Evolutionary conservation across 2,113 vertebrate species (phyloP), one percentile per base, ranked within the genome.

Genomic region (Mormyrus lacerda): DNA sequence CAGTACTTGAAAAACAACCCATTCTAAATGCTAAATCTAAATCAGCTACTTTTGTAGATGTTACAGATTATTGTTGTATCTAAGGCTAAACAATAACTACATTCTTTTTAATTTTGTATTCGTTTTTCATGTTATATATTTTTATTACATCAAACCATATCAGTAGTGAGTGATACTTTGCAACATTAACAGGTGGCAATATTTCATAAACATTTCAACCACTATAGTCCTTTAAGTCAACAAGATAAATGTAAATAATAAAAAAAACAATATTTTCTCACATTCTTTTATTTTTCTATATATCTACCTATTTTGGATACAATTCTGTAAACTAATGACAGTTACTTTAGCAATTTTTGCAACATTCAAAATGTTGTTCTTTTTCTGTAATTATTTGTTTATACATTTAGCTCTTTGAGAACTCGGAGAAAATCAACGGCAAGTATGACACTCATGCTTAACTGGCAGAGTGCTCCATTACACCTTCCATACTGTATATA

Each of bases 131-230:
- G 89, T 90, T 87, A 39, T 87, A 53, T 87, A 87, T 87, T 51
- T 87, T 87, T 87, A 39, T 61, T 95, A 96, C 95, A 95, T 95
- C 94, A 94, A 96, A 94, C 93, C 95, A 92, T 94, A 94, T 95
- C 95, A 96, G 95, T 96, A 95, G 95, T 96, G 95, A 94, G 95
- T 95, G 94, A 96, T 94, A 95, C 94, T 95, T 95, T 95, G 95
- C 93, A 95, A 96, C 95, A 95, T 95, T 95, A 94, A 96, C 94
- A 88, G 92, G 95, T 95, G 95, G 96, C 95, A 95, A 94, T 95
- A 95, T 95, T 94, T 95, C 94, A 95, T 95, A 95, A 95, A 96
- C 93, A 92, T 91, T 91, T 93, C 93, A 92, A 90, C 92, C 94
- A 91, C 93, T 91, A 92, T 89, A 93, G 92, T 95, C 93, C 92